Evolutionary conservation across 1,140 invertebrate species (phyloP).

Genomic region (Saccostrea echinata): DNA sequence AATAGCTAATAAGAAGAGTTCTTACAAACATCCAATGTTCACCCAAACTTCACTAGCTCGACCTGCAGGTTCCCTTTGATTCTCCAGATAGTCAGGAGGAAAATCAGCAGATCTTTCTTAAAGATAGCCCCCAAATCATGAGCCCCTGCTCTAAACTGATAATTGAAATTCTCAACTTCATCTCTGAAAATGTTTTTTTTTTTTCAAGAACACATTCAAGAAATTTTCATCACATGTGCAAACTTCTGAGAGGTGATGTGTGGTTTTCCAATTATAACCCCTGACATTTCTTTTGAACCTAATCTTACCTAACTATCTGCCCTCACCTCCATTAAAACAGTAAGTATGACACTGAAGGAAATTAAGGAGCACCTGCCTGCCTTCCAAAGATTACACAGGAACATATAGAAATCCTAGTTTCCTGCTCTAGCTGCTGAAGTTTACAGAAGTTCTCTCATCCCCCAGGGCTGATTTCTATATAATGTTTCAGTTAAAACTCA

Average conservation of each 20-base stretch:
- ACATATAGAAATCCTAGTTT: not conserved
- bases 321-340: not conserved
- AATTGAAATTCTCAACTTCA: conserved; percentile 28
- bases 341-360: conserved; percentile 7
- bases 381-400: not conserved
- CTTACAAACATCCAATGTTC: not conserved
- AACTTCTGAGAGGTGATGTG: not conserved
- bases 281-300: not conserved
- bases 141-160: not conserved
- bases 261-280: not conserved
- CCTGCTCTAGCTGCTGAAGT: not conserved
- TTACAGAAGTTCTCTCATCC: not conserved
- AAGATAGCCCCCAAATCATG: not conserved
- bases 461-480: not conserved
- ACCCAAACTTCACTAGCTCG: not conserved
- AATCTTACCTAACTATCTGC: conserved; percentile 22
- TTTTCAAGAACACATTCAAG: not conserved
- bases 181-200: not conserved
- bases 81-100: not conserved
- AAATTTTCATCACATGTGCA: conserved; percentile 4
- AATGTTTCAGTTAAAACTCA: not conserved
- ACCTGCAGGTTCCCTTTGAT: not conserved
- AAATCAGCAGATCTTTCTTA: not conserved
- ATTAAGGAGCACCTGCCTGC: not conserved
- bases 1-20: not conserved